phyloP scores from a whole-genome alignment of 2,888 invertebrate species.

The Lycaena phlaeas region DNA sequence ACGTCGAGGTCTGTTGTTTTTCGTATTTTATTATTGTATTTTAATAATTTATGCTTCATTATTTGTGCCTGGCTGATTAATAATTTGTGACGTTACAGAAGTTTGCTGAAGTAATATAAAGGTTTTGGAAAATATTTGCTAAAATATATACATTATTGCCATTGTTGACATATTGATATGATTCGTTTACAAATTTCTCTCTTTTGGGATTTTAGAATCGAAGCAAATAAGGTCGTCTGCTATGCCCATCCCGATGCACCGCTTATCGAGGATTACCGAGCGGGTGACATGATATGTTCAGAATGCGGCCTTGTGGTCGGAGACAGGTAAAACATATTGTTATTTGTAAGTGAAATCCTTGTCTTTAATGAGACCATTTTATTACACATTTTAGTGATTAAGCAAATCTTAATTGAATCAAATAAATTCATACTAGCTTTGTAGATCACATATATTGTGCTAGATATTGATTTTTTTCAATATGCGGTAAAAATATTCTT shows the following conservation, averaged over 20 bases:
- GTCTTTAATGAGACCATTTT: no score
- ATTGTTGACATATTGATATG: conserved; percentile 13
- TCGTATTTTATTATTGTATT: conserved; percentile 24
- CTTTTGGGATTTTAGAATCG: conserved; percentile 73
- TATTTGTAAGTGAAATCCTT: no score
- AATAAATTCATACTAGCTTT: no score
- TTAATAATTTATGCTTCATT: conserved; percentile 27
- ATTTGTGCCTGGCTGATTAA: conserved; percentile 17
- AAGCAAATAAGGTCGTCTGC: conserved; percentile 87
- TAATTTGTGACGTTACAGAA: conserved; percentile 36
- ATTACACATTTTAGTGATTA: no score
- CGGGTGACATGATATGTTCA: conserved; percentile 99
- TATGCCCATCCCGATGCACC: conserved; percentile 96
- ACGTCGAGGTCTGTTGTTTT: conserved; percentile 75
- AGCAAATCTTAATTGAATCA: no score
- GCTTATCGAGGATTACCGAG: conserved; percentile 97
- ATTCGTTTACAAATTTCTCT: conserved; percentile 14
- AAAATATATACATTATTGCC: not conserved
- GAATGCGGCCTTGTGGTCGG: conserved; percentile 99
- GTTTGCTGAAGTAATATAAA: conserved; percentile 23
- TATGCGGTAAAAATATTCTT: no score
- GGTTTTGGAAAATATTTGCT: not conserved
- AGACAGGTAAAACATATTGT: conserved; percentile 91
- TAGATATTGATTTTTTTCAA: no score
- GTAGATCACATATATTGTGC: no score